Percentiles rank a stretch among this genome's conserved stretches.
Conservation (phyloP, 2,113 vertebrate species). For the Heteronetta atricapilla region DNA sequence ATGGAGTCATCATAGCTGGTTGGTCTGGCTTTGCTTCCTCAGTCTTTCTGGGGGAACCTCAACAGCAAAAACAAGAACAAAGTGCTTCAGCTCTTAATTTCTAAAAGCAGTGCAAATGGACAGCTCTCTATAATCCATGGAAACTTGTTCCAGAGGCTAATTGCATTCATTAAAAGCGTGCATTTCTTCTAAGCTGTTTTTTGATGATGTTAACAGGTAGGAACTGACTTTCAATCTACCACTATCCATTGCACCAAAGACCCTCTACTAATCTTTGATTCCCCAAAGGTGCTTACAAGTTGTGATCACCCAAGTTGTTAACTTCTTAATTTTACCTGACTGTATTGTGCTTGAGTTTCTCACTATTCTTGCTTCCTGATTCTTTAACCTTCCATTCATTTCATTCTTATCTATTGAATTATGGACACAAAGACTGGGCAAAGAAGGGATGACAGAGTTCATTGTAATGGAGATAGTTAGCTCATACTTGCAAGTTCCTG, state of each 20-base stretch:
- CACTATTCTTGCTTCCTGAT: background rate
- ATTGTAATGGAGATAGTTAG: background rate
- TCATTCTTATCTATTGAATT: background rate
- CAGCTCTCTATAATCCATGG: background rate
- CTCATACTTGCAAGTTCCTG: background rate
- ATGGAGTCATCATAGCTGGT: background rate
- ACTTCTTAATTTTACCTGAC: background rate
- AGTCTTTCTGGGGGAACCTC: background rate
- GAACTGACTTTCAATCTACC: background rate
- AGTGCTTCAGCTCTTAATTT: background rate
- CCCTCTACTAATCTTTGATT: background rate
- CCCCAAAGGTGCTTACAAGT: background rate
- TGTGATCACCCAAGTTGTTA: background rate
- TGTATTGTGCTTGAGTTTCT: background rate
- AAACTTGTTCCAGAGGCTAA: background rate
- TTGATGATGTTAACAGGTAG: background rate
- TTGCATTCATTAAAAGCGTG: rapidly evolving
- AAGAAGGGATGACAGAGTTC: background rate
- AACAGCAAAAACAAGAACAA: background rate
- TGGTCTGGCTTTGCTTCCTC: background rate
- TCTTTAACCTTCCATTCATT: background rate
- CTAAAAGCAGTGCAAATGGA: background rate
- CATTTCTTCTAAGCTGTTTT: background rate
- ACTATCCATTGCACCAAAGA: background rate
- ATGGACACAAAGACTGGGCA: background rate